Evolutionary conservation across 2,888 invertebrate genomes (phyloP), one percentile per base, ranked within the genome.

Genomic region (Colletes collaris): DNA sequence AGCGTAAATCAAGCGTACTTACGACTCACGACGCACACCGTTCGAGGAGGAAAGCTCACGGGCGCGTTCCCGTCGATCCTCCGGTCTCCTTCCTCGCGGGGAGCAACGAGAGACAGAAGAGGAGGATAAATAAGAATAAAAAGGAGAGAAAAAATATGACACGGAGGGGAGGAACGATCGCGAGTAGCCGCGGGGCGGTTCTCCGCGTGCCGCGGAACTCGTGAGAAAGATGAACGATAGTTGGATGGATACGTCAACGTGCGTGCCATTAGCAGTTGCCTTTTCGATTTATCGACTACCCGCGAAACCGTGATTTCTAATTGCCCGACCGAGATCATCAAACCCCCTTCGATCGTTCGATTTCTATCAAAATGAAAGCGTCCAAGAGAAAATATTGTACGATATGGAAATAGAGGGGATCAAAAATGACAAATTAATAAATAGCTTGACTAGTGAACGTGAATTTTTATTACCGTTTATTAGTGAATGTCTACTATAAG

Each of bases 211-310:
- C 46, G 79, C 81, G 65, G 78, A 78, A 83, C 80, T 88, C 88
- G 88, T 88, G 89, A 90, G 89, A 89, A 89, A 89, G 89, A 89
- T 89, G 89, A 87, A 88, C 88, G 89, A 88, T 89, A 89, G 87
- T 81, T 82, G 77, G 87, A 89, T 88, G 88, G 86, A 86, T 86
- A 85, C 85, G 83, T 88, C 87, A 83, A 87, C 85, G 79, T 84
- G 89, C 87, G 87, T 89, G 83, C 86, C 82, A 85, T 89, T 86
- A 86, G 84, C 81, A 83, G 84, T 85, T 82, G 75, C 82, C 73
- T 76, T 80, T 72, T 73, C 76, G 84, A 90, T 90, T 90, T 90
- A 90, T 90, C 81, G 81, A 76, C 7, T 75, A 58, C 79, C 77
- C 86, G 84, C 86, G 86, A 87, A 89, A 89, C 83, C 81, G 73